A percentile compares a stretch with the other conserved stretches of the same genome.
These are phyloP conservation scores for Coboldia fuscipes DNA, from an alignment of 1,140 invertebrate genomes.

Conservation along the genomic window DNA sequence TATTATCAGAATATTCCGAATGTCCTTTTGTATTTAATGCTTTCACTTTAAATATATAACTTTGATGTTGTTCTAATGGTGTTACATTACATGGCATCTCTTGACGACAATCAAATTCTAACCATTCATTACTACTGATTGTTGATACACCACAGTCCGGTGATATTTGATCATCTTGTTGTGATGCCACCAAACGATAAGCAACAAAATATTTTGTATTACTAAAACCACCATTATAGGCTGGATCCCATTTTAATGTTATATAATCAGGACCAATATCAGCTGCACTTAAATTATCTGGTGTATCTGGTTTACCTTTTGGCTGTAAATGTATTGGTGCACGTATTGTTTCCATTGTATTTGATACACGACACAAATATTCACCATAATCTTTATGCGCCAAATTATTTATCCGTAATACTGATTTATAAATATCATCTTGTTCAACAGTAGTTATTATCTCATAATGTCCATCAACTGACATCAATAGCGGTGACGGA, in stretches of 20 bases:
- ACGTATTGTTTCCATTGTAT: conserved; percentile 48
- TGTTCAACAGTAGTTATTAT: conserved; percentile 57
- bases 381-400: conserved; percentile 67
- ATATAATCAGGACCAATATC: conserved; percentile 55
- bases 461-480: conserved; percentile 67
- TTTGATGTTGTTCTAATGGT: conserved; percentile 58
- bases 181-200: conserved; percentile 37
- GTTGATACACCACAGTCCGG: conserved; percentile 36
- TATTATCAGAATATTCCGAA: conserved; percentile 66
- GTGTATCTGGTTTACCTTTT: conserved; percentile 66
- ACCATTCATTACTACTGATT: conserved; percentile 39
- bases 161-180: conserved; percentile 30
- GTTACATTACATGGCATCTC: conserved; percentile 75
- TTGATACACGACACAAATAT: conserved; percentile 67
- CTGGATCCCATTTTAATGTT: conserved; percentile 59
- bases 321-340: conserved; percentile 60
- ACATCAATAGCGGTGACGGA: conserved; percentile 41
- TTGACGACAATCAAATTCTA: conserved; percentile 60
- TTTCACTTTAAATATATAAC: conserved; percentile 66
- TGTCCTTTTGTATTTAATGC: conserved; percentile 66
- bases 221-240: conserved; percentile 70
- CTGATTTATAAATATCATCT: conserved; percentile 67
- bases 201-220: conserved; percentile 70
- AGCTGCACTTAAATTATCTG: conserved; percentile 40
- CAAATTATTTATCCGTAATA: conserved; percentile 53